Conservation (phyloP, 2,888 invertebrate genomes). For the Oasisia sp. region DNA sequence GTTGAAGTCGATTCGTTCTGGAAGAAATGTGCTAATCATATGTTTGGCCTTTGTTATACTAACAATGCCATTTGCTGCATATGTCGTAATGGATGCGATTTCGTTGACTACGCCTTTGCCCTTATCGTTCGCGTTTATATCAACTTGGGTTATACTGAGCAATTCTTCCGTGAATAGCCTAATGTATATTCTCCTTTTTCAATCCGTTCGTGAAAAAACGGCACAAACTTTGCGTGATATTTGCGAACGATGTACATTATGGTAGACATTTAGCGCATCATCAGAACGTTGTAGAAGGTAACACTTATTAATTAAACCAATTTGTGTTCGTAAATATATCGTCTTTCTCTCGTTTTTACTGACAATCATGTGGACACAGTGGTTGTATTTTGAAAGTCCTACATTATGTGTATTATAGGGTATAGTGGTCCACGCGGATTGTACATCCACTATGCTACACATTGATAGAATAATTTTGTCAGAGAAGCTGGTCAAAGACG, state of each 20-base stretch:
- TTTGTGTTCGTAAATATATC: not conserved
- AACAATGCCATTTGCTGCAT: not conserved
- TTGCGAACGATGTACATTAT: not conserved
- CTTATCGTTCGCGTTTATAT: not conserved
- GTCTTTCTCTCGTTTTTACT: not conserved
- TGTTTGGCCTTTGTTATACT: not conserved
- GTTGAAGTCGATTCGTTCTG: not conserved
- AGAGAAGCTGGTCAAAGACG: not conserved
- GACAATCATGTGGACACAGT: not conserved
- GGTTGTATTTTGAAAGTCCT: not conserved
- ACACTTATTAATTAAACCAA: not conserved
- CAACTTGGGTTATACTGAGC: not conserved
- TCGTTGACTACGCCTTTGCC: not conserved
- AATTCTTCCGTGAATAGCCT: not conserved
- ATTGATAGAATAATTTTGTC: not conserved
- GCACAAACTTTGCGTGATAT: not conserved
- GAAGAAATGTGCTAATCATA: not conserved
- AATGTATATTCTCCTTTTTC: not conserved
- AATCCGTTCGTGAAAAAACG: not conserved
- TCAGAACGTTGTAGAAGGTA: not conserved
- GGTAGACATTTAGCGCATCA: not conserved
- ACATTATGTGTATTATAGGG: not conserved
- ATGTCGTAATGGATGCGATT: not conserved
- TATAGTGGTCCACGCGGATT: too few species aligned
- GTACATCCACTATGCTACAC: not conserved